Base-by-base conservation (phyloP, 2,888 invertebrate species). In the Morinoia aosen region DNA sequence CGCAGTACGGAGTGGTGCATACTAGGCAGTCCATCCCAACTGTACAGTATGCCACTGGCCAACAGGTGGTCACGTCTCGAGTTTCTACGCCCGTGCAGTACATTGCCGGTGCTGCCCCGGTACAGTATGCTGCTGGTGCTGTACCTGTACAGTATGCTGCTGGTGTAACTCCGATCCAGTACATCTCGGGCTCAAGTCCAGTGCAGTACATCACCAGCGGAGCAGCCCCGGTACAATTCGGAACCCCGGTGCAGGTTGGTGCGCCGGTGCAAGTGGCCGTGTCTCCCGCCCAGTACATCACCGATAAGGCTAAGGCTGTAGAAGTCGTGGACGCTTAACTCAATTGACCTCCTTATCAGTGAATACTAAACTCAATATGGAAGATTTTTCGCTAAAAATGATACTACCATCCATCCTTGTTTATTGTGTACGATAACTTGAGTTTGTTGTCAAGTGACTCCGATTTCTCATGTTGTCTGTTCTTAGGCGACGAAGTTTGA, bases 1-100 rank as follows among this genome's bases (percentile, higher is more conserved):
- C 98, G 96, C 98, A 98, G 95, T 98, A 98, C 2, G 97, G 98
- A 7, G 97, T 97, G 96, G 98, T 98, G 0, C 97, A 97, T 2
- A 97, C 98, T 0, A 98, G 98, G 64, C 95, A 95, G 39, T 48
- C 58, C n/a, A 33, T 95, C 4, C 95, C 95, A 96, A 97, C 97
- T 95, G 98, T 98, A 0, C 97, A 97, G 91, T 97, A 97, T 4
- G 95, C 97, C 56, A 96, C 97, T 96, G 48, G 90, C 48, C 48
- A 64, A n/a, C 96, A 97, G 40, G 96, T 97, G 58, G 97, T 97
- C 25, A 97, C 97, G 91, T 97, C 97, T 0, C 95, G 97, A 56
- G 96, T 97, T 58, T 96, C 97, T 91, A 96, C 97, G 97, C 97
- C 98, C 97, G 97, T 97, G 96, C 97, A 97, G 88, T 93, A 91